Conservation (phyloP, 2,888 invertebrate species). For the Rhorus exstirpatorius region DNA sequence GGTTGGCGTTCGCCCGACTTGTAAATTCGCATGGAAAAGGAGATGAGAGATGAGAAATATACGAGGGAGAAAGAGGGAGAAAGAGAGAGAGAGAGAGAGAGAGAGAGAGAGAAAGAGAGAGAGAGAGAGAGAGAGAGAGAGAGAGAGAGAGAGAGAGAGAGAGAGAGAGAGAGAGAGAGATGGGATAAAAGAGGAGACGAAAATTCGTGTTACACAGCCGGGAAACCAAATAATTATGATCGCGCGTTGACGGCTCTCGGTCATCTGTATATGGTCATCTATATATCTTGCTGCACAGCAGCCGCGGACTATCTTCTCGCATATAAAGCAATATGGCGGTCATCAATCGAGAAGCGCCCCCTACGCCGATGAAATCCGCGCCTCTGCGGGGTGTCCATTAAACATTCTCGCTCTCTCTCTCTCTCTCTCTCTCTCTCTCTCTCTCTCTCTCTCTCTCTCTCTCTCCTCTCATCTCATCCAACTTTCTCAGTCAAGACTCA, state of each 20-base stretch:
- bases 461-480: conserved; percentile 35
- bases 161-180: conserved; percentile 8
- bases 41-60: conserved; percentile 2
- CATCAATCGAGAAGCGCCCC: conserved; percentile 77
- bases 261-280: conserved; percentile 62
- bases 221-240: conserved; percentile 78
- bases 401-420: conserved; percentile 65
- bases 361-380: conserved; percentile 70
- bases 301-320: conserved; percentile 75
- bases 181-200: conserved; percentile 29
- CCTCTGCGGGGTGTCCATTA: conserved; percentile 80
- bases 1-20: conserved; percentile 58
- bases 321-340: conserved; percentile 82
- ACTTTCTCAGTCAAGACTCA: conserved; percentile 42
- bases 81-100: conserved; percentile 1
- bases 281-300: conserved; percentile 62
- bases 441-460: neutral
- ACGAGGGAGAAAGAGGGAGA: no score
- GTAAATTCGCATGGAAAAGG: conserved; percentile 59
- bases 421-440: conserved; percentile 36
- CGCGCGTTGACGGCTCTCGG: conserved; percentile 81
- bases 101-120: conserved; percentile 5
- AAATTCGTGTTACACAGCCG: conserved; percentile 54
- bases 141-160: conserved; percentile 25
- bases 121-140: conserved; percentile 1